A percentile compares a stretch with the other conserved stretches of the same genome.
Evolutionary conservation across 2,888 invertebrate species (phyloP).

Genomic region (Diplolepis rosae): DNA sequence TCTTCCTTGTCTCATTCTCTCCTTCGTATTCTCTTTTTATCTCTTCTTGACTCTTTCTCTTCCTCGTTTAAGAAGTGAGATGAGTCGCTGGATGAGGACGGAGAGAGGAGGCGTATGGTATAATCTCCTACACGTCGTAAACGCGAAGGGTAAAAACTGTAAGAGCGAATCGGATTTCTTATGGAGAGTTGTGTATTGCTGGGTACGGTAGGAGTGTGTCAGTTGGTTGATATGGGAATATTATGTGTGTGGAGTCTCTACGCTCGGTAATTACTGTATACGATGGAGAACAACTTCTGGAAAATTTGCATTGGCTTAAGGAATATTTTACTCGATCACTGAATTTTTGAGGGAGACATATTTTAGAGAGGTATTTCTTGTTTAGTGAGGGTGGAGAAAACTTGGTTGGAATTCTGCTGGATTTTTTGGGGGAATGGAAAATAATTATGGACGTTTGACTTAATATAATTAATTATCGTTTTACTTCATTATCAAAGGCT

Average conservation of each 20-base stretch:
- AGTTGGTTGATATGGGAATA: conserved; percentile 42
- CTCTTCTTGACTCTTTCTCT: conserved; percentile 53
- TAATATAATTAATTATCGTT: background rate
- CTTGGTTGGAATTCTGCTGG: background rate
- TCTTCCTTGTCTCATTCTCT: conserved; percentile 27
- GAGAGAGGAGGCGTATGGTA: conserved; percentile 41
- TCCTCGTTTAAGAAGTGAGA: conserved; percentile 49
- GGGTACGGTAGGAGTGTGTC: conserved; percentile 9
- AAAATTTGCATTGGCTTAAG: conserved; percentile 21
- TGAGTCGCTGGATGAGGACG: conserved; percentile 34
- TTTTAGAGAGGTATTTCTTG: conserved; percentile 7
- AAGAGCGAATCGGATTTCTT: conserved; percentile 57
- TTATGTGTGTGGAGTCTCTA: background rate
- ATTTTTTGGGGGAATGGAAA: background rate
- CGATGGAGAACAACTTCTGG: conserved; percentile 5
- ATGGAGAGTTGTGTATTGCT: conserved; percentile 22
- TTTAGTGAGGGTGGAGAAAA: background rate
- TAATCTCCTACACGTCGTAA: conserved; percentile 64
- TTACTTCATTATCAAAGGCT: no score
- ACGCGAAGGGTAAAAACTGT: conserved; percentile 58
- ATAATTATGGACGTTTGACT: background rate
- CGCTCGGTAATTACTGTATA: conserved; percentile 16
- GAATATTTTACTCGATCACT: conserved; percentile 19
- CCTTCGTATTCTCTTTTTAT: conserved; percentile 60
- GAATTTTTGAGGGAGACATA: conserved; percentile 12